phyloP scores from a whole-genome alignment of 2,888 invertebrate species.

The Heliothis peltigera region DNA sequence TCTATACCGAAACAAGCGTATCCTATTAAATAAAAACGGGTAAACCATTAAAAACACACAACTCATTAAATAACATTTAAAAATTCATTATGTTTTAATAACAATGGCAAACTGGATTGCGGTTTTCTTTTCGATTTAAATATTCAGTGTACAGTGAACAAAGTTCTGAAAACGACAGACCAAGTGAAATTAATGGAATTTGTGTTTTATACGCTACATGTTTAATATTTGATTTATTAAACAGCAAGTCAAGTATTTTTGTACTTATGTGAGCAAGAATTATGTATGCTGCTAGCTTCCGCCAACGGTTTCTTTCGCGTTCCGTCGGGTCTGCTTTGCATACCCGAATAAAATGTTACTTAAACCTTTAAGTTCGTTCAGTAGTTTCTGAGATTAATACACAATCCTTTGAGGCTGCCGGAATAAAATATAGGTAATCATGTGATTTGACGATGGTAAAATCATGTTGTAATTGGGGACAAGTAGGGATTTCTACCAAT shows the following conservation, averaged over 20 bases:
- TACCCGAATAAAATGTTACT: too few species aligned
- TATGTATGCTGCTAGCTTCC: background rate
- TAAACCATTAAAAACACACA: background rate
- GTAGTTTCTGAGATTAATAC: too few species aligned
- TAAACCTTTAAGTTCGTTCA: too few species aligned
- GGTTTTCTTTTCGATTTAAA: conserved; percentile 27
- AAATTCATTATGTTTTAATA: conserved; percentile 4
- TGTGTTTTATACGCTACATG: background rate
- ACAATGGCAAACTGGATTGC: conserved; percentile 11
- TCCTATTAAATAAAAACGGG: background rate
- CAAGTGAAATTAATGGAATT: conserved; percentile 11
- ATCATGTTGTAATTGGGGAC: too few species aligned
- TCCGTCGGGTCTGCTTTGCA: too few species aligned
- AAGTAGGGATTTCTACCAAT: too few species aligned
- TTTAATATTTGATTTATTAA: conserved; percentile 22
- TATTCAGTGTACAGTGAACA: conserved; percentile 16
- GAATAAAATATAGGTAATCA: too few species aligned
- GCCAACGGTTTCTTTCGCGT: too few species aligned
- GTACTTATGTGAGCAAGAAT: background rate
- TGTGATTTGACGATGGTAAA: too few species aligned
- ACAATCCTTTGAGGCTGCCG: too few species aligned
- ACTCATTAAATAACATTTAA: background rate
- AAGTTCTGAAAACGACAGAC: conserved; percentile 8
- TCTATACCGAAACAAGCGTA: background rate
- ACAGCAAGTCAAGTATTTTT: background rate